Evolutionary conservation across 1,140 invertebrate genomes (phyloP).

Genomic region (Drosophila baimaii): DNA sequence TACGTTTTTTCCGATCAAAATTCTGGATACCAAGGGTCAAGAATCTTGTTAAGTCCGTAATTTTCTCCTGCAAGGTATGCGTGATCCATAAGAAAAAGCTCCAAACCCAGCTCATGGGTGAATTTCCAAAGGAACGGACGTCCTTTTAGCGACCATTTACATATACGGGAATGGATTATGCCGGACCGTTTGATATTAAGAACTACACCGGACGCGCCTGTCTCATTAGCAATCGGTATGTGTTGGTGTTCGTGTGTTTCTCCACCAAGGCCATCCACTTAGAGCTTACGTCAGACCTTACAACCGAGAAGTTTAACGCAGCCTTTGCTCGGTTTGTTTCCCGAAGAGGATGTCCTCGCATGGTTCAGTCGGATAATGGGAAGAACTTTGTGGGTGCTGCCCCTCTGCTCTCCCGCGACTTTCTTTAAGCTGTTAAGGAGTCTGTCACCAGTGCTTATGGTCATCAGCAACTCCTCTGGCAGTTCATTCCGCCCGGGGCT

Average conservation of each 20-base stretch:
- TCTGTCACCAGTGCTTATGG: not conserved
- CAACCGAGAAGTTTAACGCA: not conserved
- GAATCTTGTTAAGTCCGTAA: too few relatives aligned
- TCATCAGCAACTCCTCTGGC: not conserved
- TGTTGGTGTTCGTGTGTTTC: too few relatives aligned
- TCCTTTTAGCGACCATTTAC: too few relatives aligned
- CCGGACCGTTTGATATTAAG: not conserved
- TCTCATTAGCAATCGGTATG: not conserved
- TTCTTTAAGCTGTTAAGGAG: not conserved
- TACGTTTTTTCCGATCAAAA: too few relatives aligned
- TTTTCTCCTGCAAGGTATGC: too few relatives aligned
- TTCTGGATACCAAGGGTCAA: too few relatives aligned
- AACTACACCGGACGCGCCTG: slow-evolving; percentile 4
- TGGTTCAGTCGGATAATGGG: slow-evolving; percentile 1
- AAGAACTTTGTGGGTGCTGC: not conserved
- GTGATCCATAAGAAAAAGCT: too few relatives aligned
- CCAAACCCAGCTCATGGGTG: too few relatives aligned
- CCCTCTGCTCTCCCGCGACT: not conserved
- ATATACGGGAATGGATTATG: not conserved
- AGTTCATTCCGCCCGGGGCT: not conserved
- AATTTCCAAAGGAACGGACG: too few relatives aligned
- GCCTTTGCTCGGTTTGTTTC: not conserved
- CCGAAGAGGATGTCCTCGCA: too few relatives aligned
- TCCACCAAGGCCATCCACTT: too few relatives aligned
- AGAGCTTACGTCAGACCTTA: not conserved